Percentiles rank a stretch among this genome's conserved stretches.
phyloP scores from a whole-genome alignment of 2,888 invertebrate species.

The Neocrepidodera transversa region DNA sequence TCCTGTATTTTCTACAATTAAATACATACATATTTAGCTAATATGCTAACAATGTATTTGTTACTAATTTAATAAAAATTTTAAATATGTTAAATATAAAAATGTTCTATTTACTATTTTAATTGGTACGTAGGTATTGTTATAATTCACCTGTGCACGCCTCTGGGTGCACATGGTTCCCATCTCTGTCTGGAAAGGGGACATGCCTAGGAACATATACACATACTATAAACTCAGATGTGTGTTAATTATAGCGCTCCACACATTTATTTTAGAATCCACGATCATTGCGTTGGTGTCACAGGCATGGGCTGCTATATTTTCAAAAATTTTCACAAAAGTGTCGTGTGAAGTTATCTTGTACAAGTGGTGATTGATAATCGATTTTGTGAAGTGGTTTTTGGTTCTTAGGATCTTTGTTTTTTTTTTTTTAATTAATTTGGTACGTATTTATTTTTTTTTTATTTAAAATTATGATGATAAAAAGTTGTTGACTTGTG shows the following conservation, averaged over 20 bases:
- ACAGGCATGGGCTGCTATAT: constrained; percentile 3
- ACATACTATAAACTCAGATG: constrained; percentile 16
- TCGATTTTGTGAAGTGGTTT: not conserved
- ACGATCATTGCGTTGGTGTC: constrained; percentile 9
- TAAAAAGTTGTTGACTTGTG: constrained; percentile 12
- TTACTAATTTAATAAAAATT: too few relatives aligned
- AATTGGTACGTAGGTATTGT: too few relatives aligned
- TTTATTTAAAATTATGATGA: not conserved
- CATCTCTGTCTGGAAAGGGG: constrained; percentile 43
- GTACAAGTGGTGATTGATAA: not conserved
- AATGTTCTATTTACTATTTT: too few relatives aligned
- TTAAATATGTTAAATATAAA: too few relatives aligned
- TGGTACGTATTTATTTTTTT: not conserved
- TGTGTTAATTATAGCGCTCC: constrained; percentile 24
- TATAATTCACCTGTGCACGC: constrained; percentile 31
- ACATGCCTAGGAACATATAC: constrained; percentile 36
- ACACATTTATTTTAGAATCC: constrained; percentile 20
- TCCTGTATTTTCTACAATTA: too few relatives aligned
- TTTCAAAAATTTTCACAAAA: not conserved
- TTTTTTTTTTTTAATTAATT: not conserved
- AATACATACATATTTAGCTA: too few relatives aligned
- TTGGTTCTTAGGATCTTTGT: not conserved
- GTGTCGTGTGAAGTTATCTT: constrained; percentile 5
- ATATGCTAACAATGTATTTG: too few relatives aligned
- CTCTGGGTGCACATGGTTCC: constrained; percentile 36